phyloP scores from a whole-genome alignment of 2,797 vertebrate genomes.

The Coendou prehensilis region DNA sequence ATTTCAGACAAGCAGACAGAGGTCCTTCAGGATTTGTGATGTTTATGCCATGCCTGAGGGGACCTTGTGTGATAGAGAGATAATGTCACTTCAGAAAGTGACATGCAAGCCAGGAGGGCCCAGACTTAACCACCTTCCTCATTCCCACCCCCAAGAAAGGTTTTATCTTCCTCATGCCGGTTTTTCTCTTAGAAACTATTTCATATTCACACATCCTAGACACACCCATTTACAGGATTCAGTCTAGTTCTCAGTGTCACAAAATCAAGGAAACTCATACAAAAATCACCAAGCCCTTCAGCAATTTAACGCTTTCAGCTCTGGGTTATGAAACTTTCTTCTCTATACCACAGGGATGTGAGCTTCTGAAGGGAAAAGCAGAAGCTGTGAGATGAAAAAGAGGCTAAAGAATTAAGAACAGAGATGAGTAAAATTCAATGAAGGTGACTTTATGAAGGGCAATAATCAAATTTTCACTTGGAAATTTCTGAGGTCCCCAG shows the following conservation, averaged over 20 bases:
- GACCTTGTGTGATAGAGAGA: not conserved
- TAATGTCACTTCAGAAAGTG: not conserved
- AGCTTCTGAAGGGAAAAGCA: not conserved
- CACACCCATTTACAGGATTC: not conserved
- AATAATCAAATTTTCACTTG: constrained; percentile 51
- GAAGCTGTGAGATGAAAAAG: not conserved
- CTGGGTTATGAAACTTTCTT: not conserved
- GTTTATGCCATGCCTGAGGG: not conserved
- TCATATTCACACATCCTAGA: not conserved
- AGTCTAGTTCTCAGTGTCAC: not conserved
- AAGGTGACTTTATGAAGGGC: not conserved
- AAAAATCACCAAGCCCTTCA: not conserved
- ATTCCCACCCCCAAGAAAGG: not conserved
- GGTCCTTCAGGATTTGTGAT: constrained; percentile 66
- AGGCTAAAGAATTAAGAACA: not conserved
- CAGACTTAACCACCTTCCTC: not conserved
- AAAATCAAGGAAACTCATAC: not conserved
- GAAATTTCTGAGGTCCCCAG: not conserved
- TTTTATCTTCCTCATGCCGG: not conserved
- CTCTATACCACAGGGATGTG: not conserved
- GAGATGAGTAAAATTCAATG: constrained; percentile 13
- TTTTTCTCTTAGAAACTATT: not conserved
- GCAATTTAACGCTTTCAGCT: not conserved
- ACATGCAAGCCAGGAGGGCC: not conserved
- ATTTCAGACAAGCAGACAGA: constrained; percentile 61